Conservation (phyloP, 2,113 vertebrate species). For the Pongo pygmaeus region DNA sequence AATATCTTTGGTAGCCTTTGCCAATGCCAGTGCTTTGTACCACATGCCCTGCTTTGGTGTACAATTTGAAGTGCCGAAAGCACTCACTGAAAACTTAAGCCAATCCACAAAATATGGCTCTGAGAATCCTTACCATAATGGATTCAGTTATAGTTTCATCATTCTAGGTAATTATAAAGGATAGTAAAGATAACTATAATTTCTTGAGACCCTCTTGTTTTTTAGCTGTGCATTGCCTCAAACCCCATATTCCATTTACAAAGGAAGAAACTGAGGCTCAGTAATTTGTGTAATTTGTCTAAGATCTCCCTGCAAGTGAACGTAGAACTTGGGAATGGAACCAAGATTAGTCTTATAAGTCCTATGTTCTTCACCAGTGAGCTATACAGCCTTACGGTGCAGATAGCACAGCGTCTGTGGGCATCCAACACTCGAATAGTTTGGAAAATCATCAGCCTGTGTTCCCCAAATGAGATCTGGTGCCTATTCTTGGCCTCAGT, state of each 20-base stretch:
- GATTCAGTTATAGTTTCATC: background rate
- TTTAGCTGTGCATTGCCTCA: background rate
- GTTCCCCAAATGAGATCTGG: background rate
- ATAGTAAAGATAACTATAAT: background rate
- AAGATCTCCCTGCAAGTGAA: background rate
- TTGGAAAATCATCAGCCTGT: background rate
- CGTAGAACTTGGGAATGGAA: background rate
- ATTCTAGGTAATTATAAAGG: background rate
- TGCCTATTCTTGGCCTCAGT: rapidly evolving
- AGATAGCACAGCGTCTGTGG: rapidly evolving
- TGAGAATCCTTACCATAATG: background rate
- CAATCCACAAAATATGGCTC: background rate
- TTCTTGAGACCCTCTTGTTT: background rate
- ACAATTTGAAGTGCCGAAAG: background rate
- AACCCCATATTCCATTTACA: background rate
- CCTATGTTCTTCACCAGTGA: rapidly evolving
- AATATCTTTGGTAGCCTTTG: background rate
- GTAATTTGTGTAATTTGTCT: background rate
- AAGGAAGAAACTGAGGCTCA: background rate
- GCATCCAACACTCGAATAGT: rapidly evolving
- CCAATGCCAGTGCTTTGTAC: background rate
- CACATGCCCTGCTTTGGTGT: background rate
- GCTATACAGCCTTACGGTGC: rapidly evolving
- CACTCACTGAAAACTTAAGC: background rate
- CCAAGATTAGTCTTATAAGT: background rate